phyloP scores from a whole-genome alignment of 2,797 vertebrate genomes.

The Smutsia temminckii region DNA sequence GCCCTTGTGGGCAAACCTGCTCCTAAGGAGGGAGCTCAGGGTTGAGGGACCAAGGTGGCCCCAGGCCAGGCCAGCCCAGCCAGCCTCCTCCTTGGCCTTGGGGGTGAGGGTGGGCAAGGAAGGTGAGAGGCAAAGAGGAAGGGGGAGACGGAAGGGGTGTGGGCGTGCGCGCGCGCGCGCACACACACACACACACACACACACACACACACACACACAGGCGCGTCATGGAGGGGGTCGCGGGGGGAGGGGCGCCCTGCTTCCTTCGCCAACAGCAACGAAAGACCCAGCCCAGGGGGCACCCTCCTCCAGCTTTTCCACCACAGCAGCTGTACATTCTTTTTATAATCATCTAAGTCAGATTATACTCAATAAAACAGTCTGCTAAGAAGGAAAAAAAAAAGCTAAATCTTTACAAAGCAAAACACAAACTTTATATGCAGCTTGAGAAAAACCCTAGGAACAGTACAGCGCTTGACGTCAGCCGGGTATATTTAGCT shows the following conservation, averaged over 20 bases:
- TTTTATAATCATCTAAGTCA: background rate
- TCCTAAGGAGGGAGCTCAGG: background rate
- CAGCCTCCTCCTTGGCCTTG: background rate
- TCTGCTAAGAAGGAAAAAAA: background rate
- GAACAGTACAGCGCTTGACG: background rate
- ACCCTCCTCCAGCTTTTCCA: background rate
- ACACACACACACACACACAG: too few species aligned
- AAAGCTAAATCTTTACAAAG: background rate
- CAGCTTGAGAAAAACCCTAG: background rate
- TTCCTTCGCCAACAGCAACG: background rate
- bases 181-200: too few species aligned
- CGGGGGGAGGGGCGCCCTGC: background rate
- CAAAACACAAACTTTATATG: background rate
- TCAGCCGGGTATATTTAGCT: conserved; percentile 55
- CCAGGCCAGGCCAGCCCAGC: background rate
- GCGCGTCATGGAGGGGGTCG: too few species aligned
- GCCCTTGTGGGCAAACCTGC: background rate
- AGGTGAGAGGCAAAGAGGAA: background rate
- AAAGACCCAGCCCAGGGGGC: accelerated
- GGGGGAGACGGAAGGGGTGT: background rate
- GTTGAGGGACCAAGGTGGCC: background rate
- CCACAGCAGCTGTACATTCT: background rate
- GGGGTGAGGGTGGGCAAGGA: background rate
- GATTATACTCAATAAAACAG: background rate
- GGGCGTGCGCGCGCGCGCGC: too few species aligned